A percentile compares a stretch with the other conserved stretches of the same genome.
These are phyloP conservation scores for Buteo buteo DNA, from an alignment of 2,113 vertebrate genomes.

Conservation along the genomic window DNA sequence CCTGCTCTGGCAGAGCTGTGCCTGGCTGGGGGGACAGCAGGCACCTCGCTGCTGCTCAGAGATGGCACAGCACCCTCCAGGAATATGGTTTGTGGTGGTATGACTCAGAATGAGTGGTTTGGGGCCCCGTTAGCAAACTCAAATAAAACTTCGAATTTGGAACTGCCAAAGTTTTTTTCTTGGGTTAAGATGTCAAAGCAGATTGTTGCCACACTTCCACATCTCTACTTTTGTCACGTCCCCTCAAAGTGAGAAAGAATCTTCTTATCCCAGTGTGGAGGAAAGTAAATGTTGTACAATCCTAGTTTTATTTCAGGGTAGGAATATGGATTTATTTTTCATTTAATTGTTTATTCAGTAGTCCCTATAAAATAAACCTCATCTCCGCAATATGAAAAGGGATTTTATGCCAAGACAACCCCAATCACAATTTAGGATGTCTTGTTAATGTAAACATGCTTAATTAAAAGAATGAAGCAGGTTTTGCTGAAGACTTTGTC, in stretches of 20 bases:
- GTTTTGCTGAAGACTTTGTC: neutral
- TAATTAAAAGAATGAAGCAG: neutral
- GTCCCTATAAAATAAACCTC: neutral
- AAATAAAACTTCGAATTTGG: neutral
- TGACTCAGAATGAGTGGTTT: neutral
- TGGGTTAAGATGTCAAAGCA: neutral
- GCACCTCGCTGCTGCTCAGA: neutral
- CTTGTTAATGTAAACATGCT: slow-evolving; percentile 14
- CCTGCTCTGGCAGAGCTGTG: neutral
- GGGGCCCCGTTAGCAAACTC: neutral
- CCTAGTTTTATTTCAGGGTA: neutral
- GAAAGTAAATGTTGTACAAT: neutral
- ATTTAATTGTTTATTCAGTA: neutral
- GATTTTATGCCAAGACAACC: neutral
- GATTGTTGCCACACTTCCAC: neutral
- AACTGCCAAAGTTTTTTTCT: neutral
- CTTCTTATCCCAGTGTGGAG: neutral
- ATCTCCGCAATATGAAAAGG: neutral
- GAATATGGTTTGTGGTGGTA: rapidly evolving
- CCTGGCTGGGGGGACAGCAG: neutral
- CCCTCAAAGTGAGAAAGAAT: neutral
- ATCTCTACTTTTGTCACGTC: neutral
- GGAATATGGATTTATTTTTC: neutral
- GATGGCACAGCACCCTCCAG: neutral
- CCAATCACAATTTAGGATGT: neutral